Conservation (phyloP, 2,113 vertebrate genomes). For the Anguilla rostrata region DNA sequence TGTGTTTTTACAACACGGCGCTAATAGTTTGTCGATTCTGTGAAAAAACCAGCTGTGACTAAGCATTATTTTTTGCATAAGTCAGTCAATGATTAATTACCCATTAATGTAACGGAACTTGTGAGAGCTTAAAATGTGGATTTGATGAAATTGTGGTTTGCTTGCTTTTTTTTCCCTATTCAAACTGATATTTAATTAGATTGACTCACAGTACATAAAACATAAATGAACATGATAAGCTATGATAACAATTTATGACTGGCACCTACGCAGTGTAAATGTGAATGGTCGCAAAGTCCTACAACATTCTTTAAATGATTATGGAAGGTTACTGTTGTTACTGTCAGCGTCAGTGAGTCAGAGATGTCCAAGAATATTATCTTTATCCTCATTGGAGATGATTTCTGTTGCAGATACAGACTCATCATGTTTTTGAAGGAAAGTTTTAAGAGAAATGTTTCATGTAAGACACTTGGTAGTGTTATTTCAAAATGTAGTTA, state of each 20-base stretch:
- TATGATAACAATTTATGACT: not conserved
- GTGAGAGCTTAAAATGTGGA: not conserved
- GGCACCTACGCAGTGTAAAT: too few species aligned
- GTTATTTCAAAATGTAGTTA: not conserved
- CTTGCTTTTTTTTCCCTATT: not conserved
- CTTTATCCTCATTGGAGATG: not conserved
- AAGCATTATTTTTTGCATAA: too few species aligned
- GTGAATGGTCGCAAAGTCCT: not conserved
- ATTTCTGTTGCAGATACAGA: not conserved
- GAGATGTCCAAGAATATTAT: not conserved
- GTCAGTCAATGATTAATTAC: not conserved
- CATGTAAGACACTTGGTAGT: not conserved
- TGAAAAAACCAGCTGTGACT: too few species aligned
- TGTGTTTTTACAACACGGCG: too few species aligned
- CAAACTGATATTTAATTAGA: not conserved
- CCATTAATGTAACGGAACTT: not conserved
- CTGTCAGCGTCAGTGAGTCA: too few species aligned
- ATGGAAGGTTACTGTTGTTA: not conserved
- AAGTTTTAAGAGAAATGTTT: not conserved
- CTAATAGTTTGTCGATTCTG: too few species aligned
- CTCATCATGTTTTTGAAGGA: not conserved
- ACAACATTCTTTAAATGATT: not conserved
- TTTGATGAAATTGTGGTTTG: not conserved
- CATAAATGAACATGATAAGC: not conserved
- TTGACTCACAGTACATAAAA: not conserved